Conservation (phyloP, 2,888 invertebrate genomes). For the Schizotus pectinicornis region DNA sequence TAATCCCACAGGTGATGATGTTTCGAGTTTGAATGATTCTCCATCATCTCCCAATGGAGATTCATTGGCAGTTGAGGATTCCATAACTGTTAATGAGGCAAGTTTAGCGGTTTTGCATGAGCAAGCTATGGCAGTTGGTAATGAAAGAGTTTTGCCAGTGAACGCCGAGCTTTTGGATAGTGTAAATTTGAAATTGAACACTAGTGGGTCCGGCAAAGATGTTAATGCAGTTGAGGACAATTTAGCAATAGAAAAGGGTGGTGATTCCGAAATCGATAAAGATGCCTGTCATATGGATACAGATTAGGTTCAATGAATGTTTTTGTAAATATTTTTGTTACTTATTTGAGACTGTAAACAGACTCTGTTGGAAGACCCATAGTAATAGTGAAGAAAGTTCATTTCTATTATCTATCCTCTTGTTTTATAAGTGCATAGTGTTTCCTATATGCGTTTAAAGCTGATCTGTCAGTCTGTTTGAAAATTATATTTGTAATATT, state of each 20-base stretch:
- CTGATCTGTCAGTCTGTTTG: conserved; percentile 16
- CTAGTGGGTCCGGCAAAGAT: conserved; percentile 1
- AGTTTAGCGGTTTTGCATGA: no score
- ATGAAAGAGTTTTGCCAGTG: no score
- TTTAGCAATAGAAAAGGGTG: conserved; percentile 13
- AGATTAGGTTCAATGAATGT: conserved; percentile 17
- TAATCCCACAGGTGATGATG: no score
- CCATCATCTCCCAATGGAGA: neutral
- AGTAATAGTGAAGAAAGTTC: conserved; percentile 9
- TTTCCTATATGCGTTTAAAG: conserved; percentile 13
- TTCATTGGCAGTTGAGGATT: neutral
- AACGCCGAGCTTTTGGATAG: no score
- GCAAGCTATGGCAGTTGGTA: no score
- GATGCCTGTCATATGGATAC: conserved; percentile 23
- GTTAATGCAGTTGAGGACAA: conserved; percentile 11
- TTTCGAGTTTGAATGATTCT: no score
- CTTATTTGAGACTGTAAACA: conserved; percentile 29
- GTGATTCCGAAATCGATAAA: conserved; percentile 7
- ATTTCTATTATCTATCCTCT: conserved; percentile 11
- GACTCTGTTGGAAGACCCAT: conserved; percentile 20
- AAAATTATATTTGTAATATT: conserved; percentile 32
- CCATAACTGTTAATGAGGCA: no score
- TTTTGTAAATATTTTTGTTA: conserved; percentile 26
- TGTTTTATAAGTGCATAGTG: conserved; percentile 21
- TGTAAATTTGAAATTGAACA: conserved; percentile 6